A percentile compares a stretch with the other conserved stretches of the same genome.
These are phyloP conservation scores for Sicus ferrugineus DNA, from an alignment of 2,888 invertebrate genomes.

Conservation along the genomic window DNA sequence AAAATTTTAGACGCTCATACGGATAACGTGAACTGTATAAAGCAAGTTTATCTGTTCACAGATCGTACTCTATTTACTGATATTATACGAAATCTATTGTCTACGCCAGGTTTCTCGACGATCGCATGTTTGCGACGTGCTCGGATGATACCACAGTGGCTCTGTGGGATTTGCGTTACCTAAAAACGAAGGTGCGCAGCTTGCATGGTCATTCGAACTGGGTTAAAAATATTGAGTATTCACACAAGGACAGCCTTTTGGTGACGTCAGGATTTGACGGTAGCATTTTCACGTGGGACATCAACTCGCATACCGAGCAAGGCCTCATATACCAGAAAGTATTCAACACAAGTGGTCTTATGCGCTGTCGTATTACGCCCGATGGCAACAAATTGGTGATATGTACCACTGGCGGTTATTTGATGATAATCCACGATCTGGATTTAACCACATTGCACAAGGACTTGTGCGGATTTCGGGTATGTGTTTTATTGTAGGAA, in stretches of 20 bases:
- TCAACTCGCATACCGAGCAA: constrained; percentile 83
- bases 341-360: constrained; percentile 78
- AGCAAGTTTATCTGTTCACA: constrained; percentile 73
- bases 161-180: constrained; percentile 89
- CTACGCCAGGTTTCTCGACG: constrained; percentile 79
- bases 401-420: constrained; percentile 88
- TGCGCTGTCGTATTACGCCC: constrained; percentile 83
- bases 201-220: constrained; percentile 91
- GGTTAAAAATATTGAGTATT: constrained; percentile 97
- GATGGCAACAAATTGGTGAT: constrained; percentile 88
- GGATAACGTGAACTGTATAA: constrained; percentile 92
- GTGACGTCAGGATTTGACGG: constrained; percentile 94
- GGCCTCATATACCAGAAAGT: constrained; percentile 81
- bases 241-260: constrained; percentile 80
- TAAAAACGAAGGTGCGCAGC: constrained; percentile 78
- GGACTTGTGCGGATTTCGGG: constrained; percentile 86
- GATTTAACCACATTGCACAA: constrained; percentile 80
- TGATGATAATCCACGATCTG: constrained; percentile 88
- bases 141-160: constrained; percentile 94
- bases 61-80: neutral
- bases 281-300: constrained; percentile 93
- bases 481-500: constrained; percentile 57
- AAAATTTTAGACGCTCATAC: constrained; percentile 83
- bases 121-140: constrained; percentile 88
- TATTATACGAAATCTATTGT: neutral